Evolutionary conservation across 1,140 invertebrate genomes (phyloP).

Genomic region (Rhizoglyphus robini): DNA sequence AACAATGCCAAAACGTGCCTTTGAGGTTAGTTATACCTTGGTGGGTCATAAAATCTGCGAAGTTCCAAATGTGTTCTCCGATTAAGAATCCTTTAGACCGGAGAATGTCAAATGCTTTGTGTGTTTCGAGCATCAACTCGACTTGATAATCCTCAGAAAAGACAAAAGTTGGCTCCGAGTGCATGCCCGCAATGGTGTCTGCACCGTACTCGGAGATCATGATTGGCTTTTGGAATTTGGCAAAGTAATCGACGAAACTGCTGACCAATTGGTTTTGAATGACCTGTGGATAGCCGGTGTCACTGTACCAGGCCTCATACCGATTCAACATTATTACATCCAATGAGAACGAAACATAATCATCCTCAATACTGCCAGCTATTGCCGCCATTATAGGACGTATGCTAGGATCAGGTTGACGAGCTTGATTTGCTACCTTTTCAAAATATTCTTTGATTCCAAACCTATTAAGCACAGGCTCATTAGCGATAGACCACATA

Average conservation of each 20-base stretch:
- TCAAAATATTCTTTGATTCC: slow-evolving; percentile 62
- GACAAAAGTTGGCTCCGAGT: slow-evolving; percentile 64
- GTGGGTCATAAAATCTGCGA: slow-evolving; percentile 53
- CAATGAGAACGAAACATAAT: slow-evolving; percentile 52
- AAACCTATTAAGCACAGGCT: slow-evolving; percentile 52
- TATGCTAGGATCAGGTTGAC: slow-evolving; percentile 39
- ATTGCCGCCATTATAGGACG: slow-evolving; percentile 60
- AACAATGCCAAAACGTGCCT: no score
- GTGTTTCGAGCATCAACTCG: slow-evolving; percentile 64
- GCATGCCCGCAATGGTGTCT: slow-evolving; percentile 75
- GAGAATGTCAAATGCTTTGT: slow-evolving; percentile 72
- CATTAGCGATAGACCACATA: slow-evolving; percentile 93
- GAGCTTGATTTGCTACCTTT: slow-evolving; percentile 28
- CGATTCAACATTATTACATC: slow-evolving; percentile 88
- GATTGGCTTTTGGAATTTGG: slow-evolving; percentile 55
- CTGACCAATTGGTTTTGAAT: slow-evolving; percentile 52
- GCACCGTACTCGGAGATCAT: no score
- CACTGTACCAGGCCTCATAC: slow-evolving; percentile 84
- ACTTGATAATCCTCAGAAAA: slow-evolving; percentile 93
- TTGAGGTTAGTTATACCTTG: slow-evolving; percentile 42
- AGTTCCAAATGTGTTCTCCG: slow-evolving; percentile 97
- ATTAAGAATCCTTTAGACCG: slow-evolving; percentile 62
- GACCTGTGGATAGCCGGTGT: slow-evolving; percentile 61
- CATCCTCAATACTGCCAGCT: slow-evolving; percentile 36
- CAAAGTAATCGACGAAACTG: slow-evolving; percentile 67